These are phyloP conservation scores for Platysteira castanea DNA, from an alignment of 2,113 vertebrate genomes.

Conservation along the genomic window DNA sequence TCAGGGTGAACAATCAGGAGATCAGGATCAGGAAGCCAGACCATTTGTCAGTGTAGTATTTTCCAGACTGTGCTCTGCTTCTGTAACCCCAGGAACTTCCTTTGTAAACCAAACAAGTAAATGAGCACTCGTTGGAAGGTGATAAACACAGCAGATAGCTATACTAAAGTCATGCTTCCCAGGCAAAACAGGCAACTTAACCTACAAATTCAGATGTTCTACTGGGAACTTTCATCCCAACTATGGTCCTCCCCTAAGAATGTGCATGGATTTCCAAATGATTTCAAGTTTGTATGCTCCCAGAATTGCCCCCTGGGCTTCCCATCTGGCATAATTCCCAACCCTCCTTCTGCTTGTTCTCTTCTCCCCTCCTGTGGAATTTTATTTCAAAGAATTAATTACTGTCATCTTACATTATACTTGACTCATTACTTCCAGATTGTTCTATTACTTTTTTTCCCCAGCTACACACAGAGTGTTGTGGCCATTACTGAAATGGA, in stretches of 20 bases:
- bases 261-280: not conserved
- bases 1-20: not conserved
- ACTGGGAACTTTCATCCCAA: not conserved
- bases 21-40: not conserved
- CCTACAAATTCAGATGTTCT: not conserved
- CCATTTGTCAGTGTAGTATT: not conserved
- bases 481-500: not conserved
- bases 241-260: not conserved
- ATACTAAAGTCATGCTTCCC: not conserved
- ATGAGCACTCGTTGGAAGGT: not conserved
- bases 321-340: not conserved
- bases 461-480: not conserved
- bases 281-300: not conserved
- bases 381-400: slow-evolving; percentile 45
- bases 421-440: slow-evolving; percentile 58
- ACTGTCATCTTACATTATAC: slow-evolving; percentile 23
- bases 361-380: not conserved
- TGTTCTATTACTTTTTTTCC: slow-evolving; percentile 3
- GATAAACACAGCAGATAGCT: not conserved
- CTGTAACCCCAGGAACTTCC: not conserved
- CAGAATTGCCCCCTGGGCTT: not conserved
- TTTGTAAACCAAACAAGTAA: not conserved
- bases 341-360: slow-evolving; percentile 17
- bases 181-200: not conserved
- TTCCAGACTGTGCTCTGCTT: not conserved